Conservation (phyloP, 1,140 invertebrate species). For the Neodiprion virginianus region DNA sequence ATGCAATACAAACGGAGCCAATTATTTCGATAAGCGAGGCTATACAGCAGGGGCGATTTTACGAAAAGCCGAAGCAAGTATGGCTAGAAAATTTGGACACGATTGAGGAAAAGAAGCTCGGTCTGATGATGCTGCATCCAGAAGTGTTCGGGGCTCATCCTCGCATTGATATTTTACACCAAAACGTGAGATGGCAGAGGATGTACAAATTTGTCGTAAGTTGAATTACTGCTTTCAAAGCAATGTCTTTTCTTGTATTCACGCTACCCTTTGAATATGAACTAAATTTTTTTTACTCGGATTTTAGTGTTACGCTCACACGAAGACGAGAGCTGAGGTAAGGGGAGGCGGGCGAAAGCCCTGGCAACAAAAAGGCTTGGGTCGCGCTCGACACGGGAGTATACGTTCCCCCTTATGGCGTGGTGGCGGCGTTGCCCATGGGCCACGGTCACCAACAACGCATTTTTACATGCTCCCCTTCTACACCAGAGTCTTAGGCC, state of each 20-base stretch:
- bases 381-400: slow-evolving; percentile 89
- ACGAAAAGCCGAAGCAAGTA: slow-evolving; percentile 74
- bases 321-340: slow-evolving; percentile 82
- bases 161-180: slow-evolving; percentile 86
- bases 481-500: slow-evolving; percentile 75
- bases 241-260: background rate
- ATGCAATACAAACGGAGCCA: slow-evolving; percentile 17
- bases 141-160: slow-evolving; percentile 83
- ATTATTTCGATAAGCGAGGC: slow-evolving; percentile 41
- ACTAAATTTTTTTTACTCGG: slow-evolving; percentile 5
- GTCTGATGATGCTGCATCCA: slow-evolving; percentile 88
- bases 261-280: background rate
- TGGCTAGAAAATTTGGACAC: slow-evolving; percentile 93
- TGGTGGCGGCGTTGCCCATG: slow-evolving; percentile 84
- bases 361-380: slow-evolving; percentile 94
- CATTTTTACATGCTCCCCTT: slow-evolving; percentile 94
- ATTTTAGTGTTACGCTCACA: slow-evolving; percentile 70
- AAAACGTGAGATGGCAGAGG: slow-evolving; percentile 90
- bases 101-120: slow-evolving; percentile 79
- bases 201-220: slow-evolving; percentile 82
- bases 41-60: slow-evolving; percentile 41
- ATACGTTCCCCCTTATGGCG: slow-evolving; percentile 86
- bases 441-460: slow-evolving; percentile 86
- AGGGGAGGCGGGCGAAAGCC: slow-evolving; percentile 89
- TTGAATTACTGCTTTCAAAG: slow-evolving; percentile 22